Percentiles rank a stretch among this genome's conserved stretches.
phyloP scores from a whole-genome alignment of 2,113 vertebrate genomes.

The Hoplias malabaricus region DNA sequence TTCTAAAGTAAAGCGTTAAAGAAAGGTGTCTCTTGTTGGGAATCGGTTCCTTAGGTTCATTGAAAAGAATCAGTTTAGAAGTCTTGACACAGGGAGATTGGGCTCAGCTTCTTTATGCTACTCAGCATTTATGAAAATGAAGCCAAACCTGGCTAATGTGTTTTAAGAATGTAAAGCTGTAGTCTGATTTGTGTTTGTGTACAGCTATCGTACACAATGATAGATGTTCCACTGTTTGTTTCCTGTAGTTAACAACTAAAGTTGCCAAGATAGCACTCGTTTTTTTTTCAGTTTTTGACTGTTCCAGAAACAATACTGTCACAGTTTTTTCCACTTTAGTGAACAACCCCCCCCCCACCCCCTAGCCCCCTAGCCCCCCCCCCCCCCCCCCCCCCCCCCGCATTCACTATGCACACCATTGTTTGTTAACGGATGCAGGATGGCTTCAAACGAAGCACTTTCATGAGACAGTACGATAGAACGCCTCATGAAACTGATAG shows the following conservation, averaged over 20 bases:
- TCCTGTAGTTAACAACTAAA: too few species aligned
- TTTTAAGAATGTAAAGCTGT: neutral
- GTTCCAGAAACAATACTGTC: neutral
- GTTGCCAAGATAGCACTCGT: too few species aligned
- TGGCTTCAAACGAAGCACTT: constrained; percentile 41
- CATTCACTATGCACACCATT: constrained; percentile 16
- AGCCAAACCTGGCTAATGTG: neutral
- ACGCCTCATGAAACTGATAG: constrained; percentile 51
- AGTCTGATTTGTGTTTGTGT: neutral
- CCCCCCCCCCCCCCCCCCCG: too few species aligned
- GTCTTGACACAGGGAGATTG: too few species aligned
- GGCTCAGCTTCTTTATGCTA: too few species aligned
- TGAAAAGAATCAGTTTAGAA: neutral
- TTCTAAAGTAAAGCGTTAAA: too few species aligned
- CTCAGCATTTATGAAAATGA: too few species aligned
- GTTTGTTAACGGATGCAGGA: constrained; percentile 29
- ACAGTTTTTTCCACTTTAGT: neutral
- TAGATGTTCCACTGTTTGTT: too few species aligned
- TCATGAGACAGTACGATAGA: constrained; percentile 44
- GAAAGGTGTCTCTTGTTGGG: neutral
- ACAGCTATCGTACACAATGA: too few species aligned
- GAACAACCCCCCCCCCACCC: too few species aligned
- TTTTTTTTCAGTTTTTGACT: too few species aligned
- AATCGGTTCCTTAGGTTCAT: neutral
- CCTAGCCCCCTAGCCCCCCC: too few species aligned